phyloP scores from a whole-genome alignment of 1,140 invertebrate species.

The Drosophila sechellia region DNA sequence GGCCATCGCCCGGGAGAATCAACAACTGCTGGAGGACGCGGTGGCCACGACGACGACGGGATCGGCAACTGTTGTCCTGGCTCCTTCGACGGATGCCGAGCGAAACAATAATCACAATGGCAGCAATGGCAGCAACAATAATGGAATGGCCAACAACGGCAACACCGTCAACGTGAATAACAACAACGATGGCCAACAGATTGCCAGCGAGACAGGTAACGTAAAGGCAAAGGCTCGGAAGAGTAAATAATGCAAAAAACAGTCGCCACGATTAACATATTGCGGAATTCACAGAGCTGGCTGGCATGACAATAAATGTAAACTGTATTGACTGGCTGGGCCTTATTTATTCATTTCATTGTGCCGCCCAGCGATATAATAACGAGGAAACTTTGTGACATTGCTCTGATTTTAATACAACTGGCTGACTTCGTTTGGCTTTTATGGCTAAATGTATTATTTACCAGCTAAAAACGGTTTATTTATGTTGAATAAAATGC shows the following conservation, averaged over 20 bases:
- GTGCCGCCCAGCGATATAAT: neutral
- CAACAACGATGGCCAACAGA: conserved; percentile 76
- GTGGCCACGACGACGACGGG: conserved; percentile 25
- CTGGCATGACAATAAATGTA: conserved; percentile 39
- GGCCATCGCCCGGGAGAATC: conserved; percentile 68
- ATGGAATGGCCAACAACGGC: conserved; percentile 47
- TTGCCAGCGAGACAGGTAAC: conserved; percentile 64
- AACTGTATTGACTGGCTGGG: conserved; percentile 39
- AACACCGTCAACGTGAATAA: conserved; percentile 58
- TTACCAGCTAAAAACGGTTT: neutral
- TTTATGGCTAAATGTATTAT: neutral
- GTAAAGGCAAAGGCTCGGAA: neutral
- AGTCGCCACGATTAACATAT: conserved; percentile 36
- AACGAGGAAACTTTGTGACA: conserved; percentile 15
- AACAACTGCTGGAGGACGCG: conserved; percentile 58
- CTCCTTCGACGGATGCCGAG: conserved; percentile 47
- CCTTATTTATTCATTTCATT: conserved; percentile 37
- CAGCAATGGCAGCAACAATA: conserved; percentile 66
- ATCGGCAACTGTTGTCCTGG: conserved; percentile 21
- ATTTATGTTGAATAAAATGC: neutral
- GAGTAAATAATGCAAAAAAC: conserved; percentile 17
- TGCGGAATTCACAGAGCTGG: conserved; percentile 20
- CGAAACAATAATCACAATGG: conserved; percentile 76
- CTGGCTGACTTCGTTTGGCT: conserved; percentile 7
- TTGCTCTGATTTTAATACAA: conserved; percentile 24